Conservation (phyloP, 2,797 vertebrate genomes). For the Phoeniculus purpureus region DNA sequence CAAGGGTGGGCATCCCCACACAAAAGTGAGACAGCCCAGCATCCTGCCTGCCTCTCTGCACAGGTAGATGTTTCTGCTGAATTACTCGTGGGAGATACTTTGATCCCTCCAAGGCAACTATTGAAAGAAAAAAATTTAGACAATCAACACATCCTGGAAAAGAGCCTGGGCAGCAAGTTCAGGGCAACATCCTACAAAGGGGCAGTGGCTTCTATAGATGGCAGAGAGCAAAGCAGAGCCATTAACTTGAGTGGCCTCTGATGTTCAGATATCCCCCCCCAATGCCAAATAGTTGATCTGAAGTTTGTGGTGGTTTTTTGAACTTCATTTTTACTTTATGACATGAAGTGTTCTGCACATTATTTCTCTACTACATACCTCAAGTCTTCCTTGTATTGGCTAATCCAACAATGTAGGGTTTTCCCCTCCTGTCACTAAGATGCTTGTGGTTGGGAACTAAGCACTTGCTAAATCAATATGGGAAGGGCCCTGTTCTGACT, state of each 20-base stretch:
- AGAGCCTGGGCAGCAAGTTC: not conserved
- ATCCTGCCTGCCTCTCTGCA: not conserved
- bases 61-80: not conserved
- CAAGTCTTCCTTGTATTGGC: not conserved
- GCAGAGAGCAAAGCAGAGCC: not conserved
- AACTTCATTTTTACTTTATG: not conserved
- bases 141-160: not conserved
- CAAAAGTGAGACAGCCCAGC: not conserved
- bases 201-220: not conserved
- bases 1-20: fast-evolving
- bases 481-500: not conserved
- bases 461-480: not conserved
- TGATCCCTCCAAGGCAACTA: not conserved
- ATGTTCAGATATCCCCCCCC: not conserved
- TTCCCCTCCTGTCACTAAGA: not conserved
- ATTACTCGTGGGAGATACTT: not conserved
- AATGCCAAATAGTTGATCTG: not conserved
- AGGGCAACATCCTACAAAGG: not conserved
- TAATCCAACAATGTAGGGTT: not conserved
- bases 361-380: not conserved
- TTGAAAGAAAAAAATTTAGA: not conserved
- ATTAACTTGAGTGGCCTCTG: not conserved
- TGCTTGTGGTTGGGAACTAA: not conserved
- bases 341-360: not conserved
- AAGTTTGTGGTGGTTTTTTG: not conserved